phyloP scores from a whole-genome alignment of 2,113 vertebrate species.

The Actinemys pallida region DNA sequence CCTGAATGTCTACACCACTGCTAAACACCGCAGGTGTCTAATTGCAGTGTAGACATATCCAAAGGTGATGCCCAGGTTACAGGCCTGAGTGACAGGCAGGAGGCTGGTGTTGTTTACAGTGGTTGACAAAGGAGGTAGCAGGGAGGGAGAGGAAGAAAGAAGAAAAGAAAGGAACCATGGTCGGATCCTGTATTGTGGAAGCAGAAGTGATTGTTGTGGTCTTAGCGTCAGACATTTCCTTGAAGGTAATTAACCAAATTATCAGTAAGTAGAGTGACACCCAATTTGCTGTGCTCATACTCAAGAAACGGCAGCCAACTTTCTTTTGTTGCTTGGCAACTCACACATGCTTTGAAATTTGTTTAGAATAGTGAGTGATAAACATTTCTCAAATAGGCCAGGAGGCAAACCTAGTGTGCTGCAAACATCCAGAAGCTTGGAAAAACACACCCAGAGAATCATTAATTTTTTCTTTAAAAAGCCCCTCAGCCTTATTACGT shows the following conservation, averaged over 20 bases:
- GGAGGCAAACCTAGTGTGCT: conserved; percentile 8
- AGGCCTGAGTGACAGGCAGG: background rate
- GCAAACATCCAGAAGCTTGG: conserved; percentile 14
- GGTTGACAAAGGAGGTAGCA: background rate
- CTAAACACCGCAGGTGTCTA: background rate
- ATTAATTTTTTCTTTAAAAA: background rate
- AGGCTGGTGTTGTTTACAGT: background rate
- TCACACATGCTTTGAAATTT: conserved; percentile 43
- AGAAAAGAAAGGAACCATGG: background rate
- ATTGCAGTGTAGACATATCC: background rate
- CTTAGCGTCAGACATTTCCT: conserved; percentile 39
- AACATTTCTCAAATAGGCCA: conserved; percentile 39
- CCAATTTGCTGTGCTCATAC: conserved; percentile 32
- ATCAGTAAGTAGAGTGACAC: conserved; percentile 31
- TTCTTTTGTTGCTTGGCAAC: conserved; percentile 65
- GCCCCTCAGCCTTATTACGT: background rate
- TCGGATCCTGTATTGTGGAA: background rate
- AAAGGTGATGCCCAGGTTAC: background rate
- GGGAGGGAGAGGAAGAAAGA: background rate
- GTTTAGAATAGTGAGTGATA: conserved; percentile 12
- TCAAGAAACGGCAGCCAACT: conserved; percentile 36
- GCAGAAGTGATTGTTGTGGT: background rate
- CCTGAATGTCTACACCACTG: background rate
- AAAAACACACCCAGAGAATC: conserved; percentile 22
- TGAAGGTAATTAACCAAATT: conserved; percentile 42